Base-by-base conservation (phyloP, 1,140 invertebrate species). In the Zaprionus taronus region DNA sequence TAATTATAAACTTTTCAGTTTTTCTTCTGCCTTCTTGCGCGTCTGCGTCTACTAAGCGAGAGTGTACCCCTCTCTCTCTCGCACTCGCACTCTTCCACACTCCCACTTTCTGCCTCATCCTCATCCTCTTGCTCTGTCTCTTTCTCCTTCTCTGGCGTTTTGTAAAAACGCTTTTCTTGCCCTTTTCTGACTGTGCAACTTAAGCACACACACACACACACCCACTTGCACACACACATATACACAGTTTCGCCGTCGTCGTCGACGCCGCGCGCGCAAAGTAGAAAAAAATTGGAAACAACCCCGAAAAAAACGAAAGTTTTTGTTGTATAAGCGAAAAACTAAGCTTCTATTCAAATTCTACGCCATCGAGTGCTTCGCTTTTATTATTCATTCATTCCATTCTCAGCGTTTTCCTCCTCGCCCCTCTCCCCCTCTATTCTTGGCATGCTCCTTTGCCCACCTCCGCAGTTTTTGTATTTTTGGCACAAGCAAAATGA, bases 1-100 rank as follows among this genome's bases (percentile, higher is more conserved):
- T 91, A 91, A 91, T 91, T 91, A 91, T 91, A 91, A 91, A 91
- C 83, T 91, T 91, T 91, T 89, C 81, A 91, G 84, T 91, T 91
- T 91, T 91, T 89, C 74, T 87, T 87, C 80, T 77, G 72, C 72
- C 77, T 73, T 77, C 83, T 81, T 87, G 67, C 83, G 80, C 83
- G 80, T 87, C 83, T 83, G 82, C 82, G 72, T 75, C 75, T 79
- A 78, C 75, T 76, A 75, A 63, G 24, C 57, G 58, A 41, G 49
- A 34, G 31, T 70, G 26, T 20, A n/a, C 22, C 31, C 58, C n/a
- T 60, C 53, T 57, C 64, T 26, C 24, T 26, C 24, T 26, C 24
- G n/a, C 20, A 20, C 36, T 41, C 51, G 9, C 22, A 34, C 26
- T 34, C 44, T 44, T 28, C 22, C 56, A 53, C 56, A 53, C 62